Evolutionary conservation across 2,797 vertebrate species (phyloP).

Genomic region (Gobio occitaniae): DNA sequence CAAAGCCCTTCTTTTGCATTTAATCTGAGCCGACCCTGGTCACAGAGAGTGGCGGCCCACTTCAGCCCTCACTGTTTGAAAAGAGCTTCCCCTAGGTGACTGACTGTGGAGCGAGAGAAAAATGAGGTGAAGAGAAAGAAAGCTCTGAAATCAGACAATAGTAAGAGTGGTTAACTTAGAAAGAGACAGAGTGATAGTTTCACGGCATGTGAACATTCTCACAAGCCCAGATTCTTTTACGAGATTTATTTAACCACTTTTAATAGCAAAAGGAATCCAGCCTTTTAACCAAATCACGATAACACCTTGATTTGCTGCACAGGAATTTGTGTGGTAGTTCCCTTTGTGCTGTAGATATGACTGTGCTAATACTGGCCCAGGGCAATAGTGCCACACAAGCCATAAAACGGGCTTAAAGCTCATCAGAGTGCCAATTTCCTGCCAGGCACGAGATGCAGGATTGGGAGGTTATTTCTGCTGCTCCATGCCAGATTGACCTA

Average conservation of each 20-base stretch:
- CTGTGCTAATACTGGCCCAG: slow-evolving; percentile 35
- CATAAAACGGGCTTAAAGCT: slow-evolving; percentile 60
- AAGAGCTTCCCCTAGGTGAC: slow-evolving; percentile 50
- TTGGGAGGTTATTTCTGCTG: slow-evolving; percentile 59
- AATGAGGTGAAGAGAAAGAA: slow-evolving; percentile 31
- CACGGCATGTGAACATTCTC: slow-evolving; percentile 15
- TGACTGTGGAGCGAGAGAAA: slow-evolving; percentile 26
- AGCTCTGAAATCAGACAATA: slow-evolving; percentile 47
- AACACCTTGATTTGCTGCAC: not conserved
- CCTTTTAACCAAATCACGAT: not conserved
- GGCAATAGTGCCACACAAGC: slow-evolving; percentile 55
- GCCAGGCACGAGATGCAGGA: slow-evolving; percentile 54
- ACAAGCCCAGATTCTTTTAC: not conserved
- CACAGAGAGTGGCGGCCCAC: slow-evolving; percentile 47
- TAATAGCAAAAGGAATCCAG: not conserved
- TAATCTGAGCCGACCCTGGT: slow-evolving; percentile 57
- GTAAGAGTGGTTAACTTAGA: not conserved
- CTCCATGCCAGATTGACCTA: slow-evolving; percentile 59
- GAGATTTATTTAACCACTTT: not conserved
- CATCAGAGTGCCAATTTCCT: slow-evolving; percentile 57
- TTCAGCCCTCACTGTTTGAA: slow-evolving; percentile 52
- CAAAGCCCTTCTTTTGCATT: slow-evolving; percentile 65
- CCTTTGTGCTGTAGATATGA: slow-evolving; percentile 33
- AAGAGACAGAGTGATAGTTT: slow-evolving; percentile 22
- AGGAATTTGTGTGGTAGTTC: slow-evolving; percentile 31